Conservation (phyloP, 2,113 vertebrate genomes). For the Nasalis larvatus region DNA sequence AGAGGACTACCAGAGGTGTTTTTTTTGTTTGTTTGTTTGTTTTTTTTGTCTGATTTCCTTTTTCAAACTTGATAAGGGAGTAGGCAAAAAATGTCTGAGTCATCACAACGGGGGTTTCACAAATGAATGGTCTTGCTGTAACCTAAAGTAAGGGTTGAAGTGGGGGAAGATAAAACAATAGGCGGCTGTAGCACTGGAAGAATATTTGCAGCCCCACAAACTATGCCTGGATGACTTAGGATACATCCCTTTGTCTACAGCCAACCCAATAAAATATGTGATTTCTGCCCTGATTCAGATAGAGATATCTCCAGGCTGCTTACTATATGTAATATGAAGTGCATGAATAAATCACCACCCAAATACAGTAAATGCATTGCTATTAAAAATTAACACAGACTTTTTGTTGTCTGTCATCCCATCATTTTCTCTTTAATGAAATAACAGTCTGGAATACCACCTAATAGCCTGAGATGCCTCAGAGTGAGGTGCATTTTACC, state of each 20-base stretch:
- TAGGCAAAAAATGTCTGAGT: background rate
- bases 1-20: background rate
- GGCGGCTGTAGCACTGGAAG: background rate
- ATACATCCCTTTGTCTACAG: background rate
- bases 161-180: background rate
- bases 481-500: background rate
- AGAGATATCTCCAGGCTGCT: conserved; percentile 57
- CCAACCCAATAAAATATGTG: conserved; percentile 24
- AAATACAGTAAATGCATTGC: conserved; percentile 74
- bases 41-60: background rate
- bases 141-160: background rate
- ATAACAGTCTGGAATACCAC: conserved; percentile 32
- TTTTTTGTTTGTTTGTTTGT: background rate
- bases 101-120: background rate
- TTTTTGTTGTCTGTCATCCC: conserved; percentile 11
- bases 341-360: conserved; percentile 80
- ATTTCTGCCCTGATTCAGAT: conserved; percentile 54
- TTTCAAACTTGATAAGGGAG: background rate
- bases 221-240: conserved; percentile 10
- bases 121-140: background rate
- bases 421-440: conserved; percentile 59
- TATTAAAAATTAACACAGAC: conserved; percentile 79
- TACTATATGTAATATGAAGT: conserved; percentile 72
- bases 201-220: background rate
- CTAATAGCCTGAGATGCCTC: background rate